A percentile compares a stretch with the other conserved stretches of the same genome.
Evolutionary conservation across 2,113 vertebrate genomes (phyloP).

Genomic region (Oreochromis niloticus): DNA sequence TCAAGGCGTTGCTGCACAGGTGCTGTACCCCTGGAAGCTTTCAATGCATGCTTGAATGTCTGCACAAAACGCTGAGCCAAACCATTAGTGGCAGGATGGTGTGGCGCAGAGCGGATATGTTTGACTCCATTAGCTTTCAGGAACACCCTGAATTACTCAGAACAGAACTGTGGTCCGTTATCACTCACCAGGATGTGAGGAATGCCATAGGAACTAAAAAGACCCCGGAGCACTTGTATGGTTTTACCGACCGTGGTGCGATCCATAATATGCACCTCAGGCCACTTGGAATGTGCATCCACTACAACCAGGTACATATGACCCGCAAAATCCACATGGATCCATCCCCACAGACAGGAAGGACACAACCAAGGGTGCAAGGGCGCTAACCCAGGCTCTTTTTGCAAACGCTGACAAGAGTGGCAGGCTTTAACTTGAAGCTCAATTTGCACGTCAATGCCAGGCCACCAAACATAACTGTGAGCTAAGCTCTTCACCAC

Average conservation of each 20-base stretch:
- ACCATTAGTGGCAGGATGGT: rapidly evolving
- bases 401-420: not conserved
- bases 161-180: not conserved
- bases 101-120: rapidly evolving
- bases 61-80: not conserved
- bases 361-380: not conserved
- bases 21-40: not conserved
- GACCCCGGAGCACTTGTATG: not conserved
- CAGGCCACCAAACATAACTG: not conserved
- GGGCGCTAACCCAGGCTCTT: not conserved
- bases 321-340: not conserved
- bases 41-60: not conserved
- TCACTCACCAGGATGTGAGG: not conserved
- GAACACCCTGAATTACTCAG: not conserved
- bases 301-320: not conserved
- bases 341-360: not conserved
- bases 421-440: not conserved
- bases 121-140: not conserved
- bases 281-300: not conserved
- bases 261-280: not conserved
- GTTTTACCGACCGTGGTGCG: not conserved
- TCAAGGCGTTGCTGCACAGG: rapidly evolving
- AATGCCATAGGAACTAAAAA: not conserved
- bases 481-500: not conserved
- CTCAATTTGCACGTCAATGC: not conserved